Base-by-base conservation (phyloP, 2,113 vertebrate species). In the Lanius ludovicianus region DNA sequence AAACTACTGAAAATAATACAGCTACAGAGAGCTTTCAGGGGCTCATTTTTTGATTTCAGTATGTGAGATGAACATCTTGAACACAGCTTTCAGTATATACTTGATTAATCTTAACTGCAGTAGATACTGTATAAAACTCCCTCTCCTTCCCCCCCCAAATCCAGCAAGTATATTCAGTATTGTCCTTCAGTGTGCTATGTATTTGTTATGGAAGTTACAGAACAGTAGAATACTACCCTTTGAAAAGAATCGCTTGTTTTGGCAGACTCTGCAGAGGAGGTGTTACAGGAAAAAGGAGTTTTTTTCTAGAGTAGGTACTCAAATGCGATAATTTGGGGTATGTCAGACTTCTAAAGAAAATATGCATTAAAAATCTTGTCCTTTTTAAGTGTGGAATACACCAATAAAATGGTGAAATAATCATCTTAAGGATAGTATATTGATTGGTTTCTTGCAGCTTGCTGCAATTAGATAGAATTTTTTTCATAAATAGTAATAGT, bases 301-400 rank as follows among this genome's bases (percentile, higher is more conserved):
- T 23, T 88, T 65, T 89, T 46, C 74, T 79, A 57, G 37, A 74
- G 31, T 53, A 79, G 28, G 41, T 70, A 42, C 16, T 41, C 70
- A 83, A 65, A 67, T 69, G 35, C 30, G 42, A 3, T 90, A 27
- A 69, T 67, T 33, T 67, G 62, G 59, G 39, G 8, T 67, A 31
- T 77, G 60, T 63, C 81, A 89, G 70, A 35, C 47, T 76, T 91
- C 30, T 67, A 25, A 91, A 94, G 80, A 62, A 89, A 85, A 55
- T 39, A 23, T 1, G 3, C 44, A 37, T 90, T 93, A 71, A 49
- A 93, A 90, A 30, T 24, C 10, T 10, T 79, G 47, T 85, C 27
- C 21, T 73, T 89, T 83, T 39, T 0, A 80, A 55, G 6, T 73
- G 13, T 39, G 42, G 55, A 35, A n/a, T n/a, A 57, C 19, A 65